phyloP scores from a whole-genome alignment of 2,113 vertebrate species.

The Uria aalge region DNA sequence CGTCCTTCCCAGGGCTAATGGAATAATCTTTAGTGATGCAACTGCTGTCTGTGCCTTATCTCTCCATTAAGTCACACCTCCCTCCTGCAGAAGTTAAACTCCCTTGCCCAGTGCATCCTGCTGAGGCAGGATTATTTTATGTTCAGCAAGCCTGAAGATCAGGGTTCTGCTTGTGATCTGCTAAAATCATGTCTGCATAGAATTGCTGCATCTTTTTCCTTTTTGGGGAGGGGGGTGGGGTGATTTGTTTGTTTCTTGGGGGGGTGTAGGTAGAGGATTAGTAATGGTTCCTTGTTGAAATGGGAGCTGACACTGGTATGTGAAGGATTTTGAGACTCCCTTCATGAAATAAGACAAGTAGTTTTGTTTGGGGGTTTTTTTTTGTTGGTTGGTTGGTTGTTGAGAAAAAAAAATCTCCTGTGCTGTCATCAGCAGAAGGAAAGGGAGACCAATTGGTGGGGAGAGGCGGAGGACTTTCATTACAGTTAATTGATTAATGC shows the following conservation, averaged over 20 bases:
- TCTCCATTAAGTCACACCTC: background rate
- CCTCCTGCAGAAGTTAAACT: background rate
- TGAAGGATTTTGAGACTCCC: background rate
- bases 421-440: background rate
- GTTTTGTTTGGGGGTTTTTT: background rate
- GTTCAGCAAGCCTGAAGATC: background rate
- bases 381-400: background rate
- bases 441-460: background rate
- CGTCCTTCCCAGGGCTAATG: background rate
- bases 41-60: background rate
- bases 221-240: fast-evolving
- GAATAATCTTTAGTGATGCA: slow-evolving; percentile 13
- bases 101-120: background rate
- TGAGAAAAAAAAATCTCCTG: background rate
- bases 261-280: background rate
- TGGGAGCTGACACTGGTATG: background rate
- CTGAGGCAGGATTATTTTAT: slow-evolving; percentile 1
- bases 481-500: background rate
- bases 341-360: background rate
- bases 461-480: background rate
- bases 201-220: background rate
- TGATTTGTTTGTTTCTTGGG: background rate
- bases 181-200: background rate
- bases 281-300: background rate
- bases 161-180: background rate